phyloP scores from a whole-genome alignment of 2,797 vertebrate species.

The Enteromius viviparus region DNA sequence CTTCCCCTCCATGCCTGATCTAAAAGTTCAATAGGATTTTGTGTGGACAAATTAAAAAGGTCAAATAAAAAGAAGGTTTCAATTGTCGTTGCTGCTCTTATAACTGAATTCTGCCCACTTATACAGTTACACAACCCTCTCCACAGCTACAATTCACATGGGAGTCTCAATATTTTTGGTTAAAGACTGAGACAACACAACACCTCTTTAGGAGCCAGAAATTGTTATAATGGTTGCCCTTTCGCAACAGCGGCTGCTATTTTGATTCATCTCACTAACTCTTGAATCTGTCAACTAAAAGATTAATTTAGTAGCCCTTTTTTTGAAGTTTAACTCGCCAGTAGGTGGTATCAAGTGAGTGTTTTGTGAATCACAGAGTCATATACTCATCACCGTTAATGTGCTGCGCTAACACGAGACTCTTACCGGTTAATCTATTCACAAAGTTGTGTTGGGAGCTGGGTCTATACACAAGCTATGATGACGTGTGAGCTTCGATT shows the following conservation, averaged over 20 bases:
- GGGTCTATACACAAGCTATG: too few species aligned
- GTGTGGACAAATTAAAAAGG: constrained; percentile 32
- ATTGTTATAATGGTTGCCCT: not conserved
- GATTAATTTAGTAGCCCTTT: not conserved
- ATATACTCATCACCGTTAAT: not conserved
- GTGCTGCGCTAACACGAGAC: too few species aligned
- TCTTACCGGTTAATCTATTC: too few species aligned
- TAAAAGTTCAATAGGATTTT: constrained; percentile 35
- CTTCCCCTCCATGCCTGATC: constrained; percentile 7
- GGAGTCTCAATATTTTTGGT: constrained; percentile 35
- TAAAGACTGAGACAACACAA: constrained; percentile 54
- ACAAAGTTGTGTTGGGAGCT: too few species aligned
- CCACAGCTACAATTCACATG: constrained; percentile 13
- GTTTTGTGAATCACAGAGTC: not conserved
- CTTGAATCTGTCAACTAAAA: not conserved
- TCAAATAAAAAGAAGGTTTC: constrained; percentile 46
- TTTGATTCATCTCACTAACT: not conserved
- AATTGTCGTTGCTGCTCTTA: not conserved
- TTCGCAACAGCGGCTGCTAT: not conserved
- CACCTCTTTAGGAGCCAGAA: not conserved
- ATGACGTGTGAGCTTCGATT: too few species aligned
- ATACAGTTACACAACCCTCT: constrained; percentile 8
- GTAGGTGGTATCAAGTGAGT: not conserved
- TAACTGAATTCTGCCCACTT: constrained; percentile 9
- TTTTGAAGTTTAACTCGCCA: not conserved